Evolutionary conservation across 2,888 invertebrate genomes (phyloP).

Genomic region (Drosophila kuntzei): DNA sequence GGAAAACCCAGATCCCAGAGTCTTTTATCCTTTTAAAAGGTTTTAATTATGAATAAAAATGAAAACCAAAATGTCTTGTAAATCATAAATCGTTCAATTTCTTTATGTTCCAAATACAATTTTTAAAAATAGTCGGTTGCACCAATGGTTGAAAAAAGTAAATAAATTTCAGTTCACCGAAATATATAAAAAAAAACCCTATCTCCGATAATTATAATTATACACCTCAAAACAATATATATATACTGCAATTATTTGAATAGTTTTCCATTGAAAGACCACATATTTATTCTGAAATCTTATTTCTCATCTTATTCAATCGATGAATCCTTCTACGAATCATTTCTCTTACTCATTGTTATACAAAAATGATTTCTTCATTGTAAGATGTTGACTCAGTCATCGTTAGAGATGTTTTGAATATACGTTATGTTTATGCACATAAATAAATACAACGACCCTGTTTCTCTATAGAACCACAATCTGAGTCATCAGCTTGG

Average conservation of each 20-base stretch:
- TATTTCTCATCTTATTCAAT: neutral
- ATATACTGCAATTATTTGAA: neutral
- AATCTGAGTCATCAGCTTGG: conserved; percentile 43
- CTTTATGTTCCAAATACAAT: too few relatives aligned
- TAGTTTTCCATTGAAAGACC: neutral
- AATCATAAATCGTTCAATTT: too few relatives aligned
- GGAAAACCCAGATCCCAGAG: too few relatives aligned
- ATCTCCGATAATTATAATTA: neutral
- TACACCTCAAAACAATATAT: neutral
- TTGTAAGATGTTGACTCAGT: conserved; percentile 7
- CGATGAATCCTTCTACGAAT: conserved; percentile 11
- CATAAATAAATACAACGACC: conserved; percentile 23
- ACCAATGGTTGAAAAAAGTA: too few relatives aligned
- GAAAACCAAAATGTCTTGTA: too few relatives aligned
- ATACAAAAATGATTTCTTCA: neutral
- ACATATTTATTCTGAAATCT: neutral
- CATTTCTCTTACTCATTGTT: conserved; percentile 12
- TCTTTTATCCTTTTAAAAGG: too few relatives aligned
- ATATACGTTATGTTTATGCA: conserved; percentile 13
- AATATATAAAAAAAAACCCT: neutral
- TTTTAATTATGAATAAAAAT: too few relatives aligned
- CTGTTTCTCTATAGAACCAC: conserved; percentile 11
- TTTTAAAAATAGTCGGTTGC: too few relatives aligned
- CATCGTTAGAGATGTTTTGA: neutral
- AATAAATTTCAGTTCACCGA: too few relatives aligned